Conservation (phyloP, 2,888 invertebrate genomes). For the Eilema caniola region DNA sequence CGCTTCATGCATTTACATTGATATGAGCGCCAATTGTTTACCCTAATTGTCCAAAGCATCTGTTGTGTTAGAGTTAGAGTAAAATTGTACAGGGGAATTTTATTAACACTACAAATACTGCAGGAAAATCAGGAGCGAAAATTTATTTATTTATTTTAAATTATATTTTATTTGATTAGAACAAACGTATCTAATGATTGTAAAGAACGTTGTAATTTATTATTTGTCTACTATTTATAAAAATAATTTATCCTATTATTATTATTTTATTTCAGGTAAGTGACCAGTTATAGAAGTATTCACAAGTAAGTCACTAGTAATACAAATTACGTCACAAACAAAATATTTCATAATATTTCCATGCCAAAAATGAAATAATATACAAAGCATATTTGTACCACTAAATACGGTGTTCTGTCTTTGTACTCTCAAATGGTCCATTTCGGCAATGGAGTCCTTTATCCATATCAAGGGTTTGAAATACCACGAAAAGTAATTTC, state of each 20-base stretch:
- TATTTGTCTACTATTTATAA: background rate
- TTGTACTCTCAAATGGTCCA: constrained; percentile 28
- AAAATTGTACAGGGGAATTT: too few relatives aligned
- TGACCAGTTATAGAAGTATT: background rate
- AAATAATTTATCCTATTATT: constrained; percentile 13
- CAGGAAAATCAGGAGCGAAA: background rate
- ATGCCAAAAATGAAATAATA: background rate
- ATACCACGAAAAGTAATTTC: constrained; percentile 76
- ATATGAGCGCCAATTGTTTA: constrained; percentile 56
- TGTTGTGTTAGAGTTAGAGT: too few relatives aligned
- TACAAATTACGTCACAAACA: background rate
- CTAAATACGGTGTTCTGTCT: background rate
- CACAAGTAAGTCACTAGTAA: constrained; percentile 6
- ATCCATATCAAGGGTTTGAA: constrained; percentile 38
- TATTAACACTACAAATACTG: background rate
- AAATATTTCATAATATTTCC: background rate
- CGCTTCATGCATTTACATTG: constrained; percentile 70
- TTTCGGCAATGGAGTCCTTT: constrained; percentile 33
- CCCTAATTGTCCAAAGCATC: constrained; percentile 32
- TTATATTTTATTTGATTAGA: too few relatives aligned
- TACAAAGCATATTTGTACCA: constrained; percentile 6
- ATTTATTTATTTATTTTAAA: too few relatives aligned
- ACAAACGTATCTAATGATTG: background rate
- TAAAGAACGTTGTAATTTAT: background rate
- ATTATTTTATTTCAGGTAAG: constrained; percentile 20